Evolutionary conservation across 2,797 vertebrate species (phyloP).

Genomic region (Dermochelys coriacea): DNA sequence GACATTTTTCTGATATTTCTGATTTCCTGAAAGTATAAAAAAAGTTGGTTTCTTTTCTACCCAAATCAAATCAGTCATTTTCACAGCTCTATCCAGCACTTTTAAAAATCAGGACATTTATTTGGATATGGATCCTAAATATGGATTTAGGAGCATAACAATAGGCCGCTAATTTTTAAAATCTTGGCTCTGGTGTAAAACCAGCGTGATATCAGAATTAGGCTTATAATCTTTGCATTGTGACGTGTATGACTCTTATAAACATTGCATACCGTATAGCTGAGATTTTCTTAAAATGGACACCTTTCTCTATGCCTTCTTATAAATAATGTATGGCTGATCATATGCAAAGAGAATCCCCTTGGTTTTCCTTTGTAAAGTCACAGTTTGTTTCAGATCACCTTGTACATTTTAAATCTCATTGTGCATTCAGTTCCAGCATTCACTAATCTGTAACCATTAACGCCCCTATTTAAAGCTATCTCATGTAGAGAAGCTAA

Average conservation of each 20-base stretch:
- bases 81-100: not conserved
- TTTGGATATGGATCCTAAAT: not conserved
- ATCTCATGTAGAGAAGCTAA: not conserved
- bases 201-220: accelerated
- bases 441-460: not conserved
- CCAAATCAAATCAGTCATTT: not conserved
- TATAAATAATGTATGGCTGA: not conserved
- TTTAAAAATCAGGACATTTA: not conserved
- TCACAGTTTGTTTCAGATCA: not conserved
- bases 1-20: not conserved
- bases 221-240: accelerated
- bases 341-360: not conserved
- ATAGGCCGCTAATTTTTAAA: not conserved
- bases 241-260: not conserved
- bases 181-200: not conserved
- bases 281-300: accelerated
- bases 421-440: not conserved
- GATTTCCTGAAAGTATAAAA: not conserved
- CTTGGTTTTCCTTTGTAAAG: not conserved
- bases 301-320: not conserved
- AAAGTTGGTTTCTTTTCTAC: not conserved
- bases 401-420: not conserved
- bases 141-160: not conserved
- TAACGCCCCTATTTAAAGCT: not conserved
- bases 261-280: accelerated